These are phyloP conservation scores for Drosophila paulistorum DNA, from an alignment of 1,140 invertebrate genomes.

Conservation along the genomic window DNA sequence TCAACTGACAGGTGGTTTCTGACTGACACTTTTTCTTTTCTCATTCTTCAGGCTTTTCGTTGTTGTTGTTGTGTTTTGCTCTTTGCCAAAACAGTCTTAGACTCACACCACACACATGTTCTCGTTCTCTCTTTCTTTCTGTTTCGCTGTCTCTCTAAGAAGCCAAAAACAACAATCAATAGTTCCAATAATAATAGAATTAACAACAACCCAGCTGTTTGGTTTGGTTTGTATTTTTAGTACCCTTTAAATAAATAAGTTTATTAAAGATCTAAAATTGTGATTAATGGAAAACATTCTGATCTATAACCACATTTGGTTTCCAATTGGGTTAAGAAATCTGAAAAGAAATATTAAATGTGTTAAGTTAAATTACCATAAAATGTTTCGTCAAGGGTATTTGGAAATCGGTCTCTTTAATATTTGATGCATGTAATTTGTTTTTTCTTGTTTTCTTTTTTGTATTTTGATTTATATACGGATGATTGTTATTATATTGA, in stretches of 20 bases:
- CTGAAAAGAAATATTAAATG: no score
- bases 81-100: neutral
- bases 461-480: slow-evolving; percentile 1
- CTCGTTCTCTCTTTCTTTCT: neutral
- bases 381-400: no score
- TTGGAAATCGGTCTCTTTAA: no score
- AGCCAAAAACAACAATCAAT: slow-evolving; percentile 6
- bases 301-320: no score
- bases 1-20: neutral
- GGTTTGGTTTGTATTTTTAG: neutral
- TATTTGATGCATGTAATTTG: neutral
- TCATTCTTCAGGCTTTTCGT: neutral
- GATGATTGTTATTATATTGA: slow-evolving; percentile 8
- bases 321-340: no score
- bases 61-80: neutral
- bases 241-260: neutral
- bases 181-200: slow-evolving; percentile 13
- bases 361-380: no score
- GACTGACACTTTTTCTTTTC: neutral
- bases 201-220: slow-evolving; percentile 10
- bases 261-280: neutral
- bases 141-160: neutral
- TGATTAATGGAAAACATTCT: no score
- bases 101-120: no score
- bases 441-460: no score